Percentiles rank a stretch among this genome's conserved stretches.
phyloP scores from a whole-genome alignment of 1,140 invertebrate genomes.

The Halesus radiatus region DNA sequence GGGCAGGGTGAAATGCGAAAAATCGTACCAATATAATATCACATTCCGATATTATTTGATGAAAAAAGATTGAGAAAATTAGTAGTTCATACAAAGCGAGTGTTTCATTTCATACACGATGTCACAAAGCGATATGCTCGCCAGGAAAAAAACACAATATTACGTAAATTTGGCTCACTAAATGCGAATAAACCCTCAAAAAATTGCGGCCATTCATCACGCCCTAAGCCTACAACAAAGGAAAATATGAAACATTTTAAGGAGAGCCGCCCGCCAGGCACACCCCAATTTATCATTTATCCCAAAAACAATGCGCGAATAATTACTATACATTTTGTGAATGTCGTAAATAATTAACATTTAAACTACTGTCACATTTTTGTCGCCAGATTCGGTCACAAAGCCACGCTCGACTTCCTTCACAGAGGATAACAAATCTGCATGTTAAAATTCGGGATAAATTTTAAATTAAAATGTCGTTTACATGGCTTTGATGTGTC shows the following conservation, averaged over 20 bases:
- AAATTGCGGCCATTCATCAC: constrained; percentile 31
- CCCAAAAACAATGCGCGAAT: constrained; percentile 34
- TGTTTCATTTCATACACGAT: too few species aligned
- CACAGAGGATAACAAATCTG: too few species aligned
- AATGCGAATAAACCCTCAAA: constrained; percentile 32
- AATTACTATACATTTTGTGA: constrained; percentile 17
- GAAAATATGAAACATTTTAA: constrained; percentile 26
- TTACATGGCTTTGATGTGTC: too few species aligned
- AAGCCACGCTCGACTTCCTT: too few species aligned
- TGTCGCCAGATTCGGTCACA: not conserved
- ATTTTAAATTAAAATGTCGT: too few species aligned
- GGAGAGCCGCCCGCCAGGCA: constrained; percentile 15
- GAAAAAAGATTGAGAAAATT: constrained; percentile 5
- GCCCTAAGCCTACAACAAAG: constrained; percentile 29
- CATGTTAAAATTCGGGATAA: too few species aligned
- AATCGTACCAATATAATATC: not conserved
- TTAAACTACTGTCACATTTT: constrained; percentile 36
- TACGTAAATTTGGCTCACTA: constrained; percentile 38
- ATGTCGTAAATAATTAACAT: constrained; percentile 15
- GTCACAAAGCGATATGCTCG: too few species aligned
- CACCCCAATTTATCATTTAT: constrained; percentile 28
- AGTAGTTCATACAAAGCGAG: too few species aligned
- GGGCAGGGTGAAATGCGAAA: too few species aligned
- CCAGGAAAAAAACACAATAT: not conserved
- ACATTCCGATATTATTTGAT: constrained; percentile 20